Evolutionary conservation across 53 echinoderm and acorn worm genomes (phyloP).

Genomic region (Apostichopus leukothele): DNA sequence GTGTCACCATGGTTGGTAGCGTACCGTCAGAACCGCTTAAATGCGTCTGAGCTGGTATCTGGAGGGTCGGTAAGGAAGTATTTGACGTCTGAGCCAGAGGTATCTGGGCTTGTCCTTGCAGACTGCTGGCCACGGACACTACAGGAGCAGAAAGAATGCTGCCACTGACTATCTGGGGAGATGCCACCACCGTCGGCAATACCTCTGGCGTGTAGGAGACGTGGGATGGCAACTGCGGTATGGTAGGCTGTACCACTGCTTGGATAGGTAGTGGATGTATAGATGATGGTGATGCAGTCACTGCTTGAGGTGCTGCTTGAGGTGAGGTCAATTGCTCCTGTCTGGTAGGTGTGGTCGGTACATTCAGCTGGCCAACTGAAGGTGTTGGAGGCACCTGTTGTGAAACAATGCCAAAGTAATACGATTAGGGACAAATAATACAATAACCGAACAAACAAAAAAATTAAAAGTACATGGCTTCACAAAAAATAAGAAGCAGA

Average conservation of each 20-base stretch:
- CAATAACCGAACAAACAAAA: background rate
- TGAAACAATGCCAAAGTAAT: background rate
- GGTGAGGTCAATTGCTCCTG: background rate
- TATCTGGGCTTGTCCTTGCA: background rate
- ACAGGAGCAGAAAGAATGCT: constrained; percentile 2
- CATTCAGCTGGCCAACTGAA: background rate
- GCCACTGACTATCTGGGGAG: constrained; percentile 26
- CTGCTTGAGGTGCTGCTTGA: no score
- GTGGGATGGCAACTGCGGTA: constrained; percentile 14
- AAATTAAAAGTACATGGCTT: background rate
- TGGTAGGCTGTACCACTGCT: background rate
- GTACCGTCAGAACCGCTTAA: background rate
- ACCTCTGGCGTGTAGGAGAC: background rate
- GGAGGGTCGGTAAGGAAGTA: background rate
- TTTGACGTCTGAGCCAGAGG: constrained; percentile 7
- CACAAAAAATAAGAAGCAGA: background rate
- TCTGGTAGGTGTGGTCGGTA: background rate
- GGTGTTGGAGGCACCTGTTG: background rate
- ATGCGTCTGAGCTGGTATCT: background rate
- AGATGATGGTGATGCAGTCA: background rate
- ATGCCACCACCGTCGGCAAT: constrained; percentile 15
- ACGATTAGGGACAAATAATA: background rate
- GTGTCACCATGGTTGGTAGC: constrained; percentile 14
- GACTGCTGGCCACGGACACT: background rate
- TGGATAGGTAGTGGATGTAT: background rate